Conservation (phyloP, 2,888 invertebrate genomes). For the Mechanitis messenoides region DNA sequence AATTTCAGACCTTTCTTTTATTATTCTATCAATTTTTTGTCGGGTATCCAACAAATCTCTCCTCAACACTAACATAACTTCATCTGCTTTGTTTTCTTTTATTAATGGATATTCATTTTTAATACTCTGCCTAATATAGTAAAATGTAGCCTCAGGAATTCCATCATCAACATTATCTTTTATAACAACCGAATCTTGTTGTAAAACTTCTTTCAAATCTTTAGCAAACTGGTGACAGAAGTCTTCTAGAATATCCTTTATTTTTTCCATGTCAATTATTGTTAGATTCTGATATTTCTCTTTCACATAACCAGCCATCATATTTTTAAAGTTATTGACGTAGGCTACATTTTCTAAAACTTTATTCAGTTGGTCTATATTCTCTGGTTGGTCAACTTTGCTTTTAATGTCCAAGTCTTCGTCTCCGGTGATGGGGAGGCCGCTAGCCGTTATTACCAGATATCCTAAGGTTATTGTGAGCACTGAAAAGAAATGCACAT, state of each 20-base stretch:
- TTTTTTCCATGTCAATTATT: conserved; percentile 26
- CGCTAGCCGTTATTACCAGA: conserved; percentile 11
- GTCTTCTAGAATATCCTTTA: conserved; percentile 34
- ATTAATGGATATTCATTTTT: conserved; percentile 32
- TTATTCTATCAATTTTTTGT: conserved; percentile 33
- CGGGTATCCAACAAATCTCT: conserved; percentile 33
- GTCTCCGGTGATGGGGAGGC: conserved; percentile 22
- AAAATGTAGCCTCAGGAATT: conserved; percentile 31
- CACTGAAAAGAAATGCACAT: conserved; percentile 19
- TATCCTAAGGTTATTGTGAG: conserved; percentile 13
- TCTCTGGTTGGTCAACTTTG: conserved; percentile 10
- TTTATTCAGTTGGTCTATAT: conserved; percentile 19
- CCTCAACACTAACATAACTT: conserved; percentile 35
- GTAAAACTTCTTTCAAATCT: conserved; percentile 35
- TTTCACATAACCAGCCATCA: conserved; percentile 35
- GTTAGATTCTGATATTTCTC: conserved; percentile 32
- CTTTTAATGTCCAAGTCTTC: conserved; percentile 1
- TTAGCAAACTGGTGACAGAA: conserved; percentile 37
- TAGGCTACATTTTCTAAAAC: conserved; percentile 27
- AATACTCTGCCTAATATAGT: conserved; percentile 33
- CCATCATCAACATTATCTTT: conserved; percentile 30
- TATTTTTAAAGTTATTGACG: conserved; percentile 34
- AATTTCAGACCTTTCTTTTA: conserved; percentile 26
- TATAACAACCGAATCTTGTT: conserved; percentile 15
- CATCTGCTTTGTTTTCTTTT: conserved; percentile 29